These are phyloP conservation scores for Pseudachorutes palmiensis DNA, from an alignment of 1,140 invertebrate genomes.

Conservation along the genomic window DNA sequence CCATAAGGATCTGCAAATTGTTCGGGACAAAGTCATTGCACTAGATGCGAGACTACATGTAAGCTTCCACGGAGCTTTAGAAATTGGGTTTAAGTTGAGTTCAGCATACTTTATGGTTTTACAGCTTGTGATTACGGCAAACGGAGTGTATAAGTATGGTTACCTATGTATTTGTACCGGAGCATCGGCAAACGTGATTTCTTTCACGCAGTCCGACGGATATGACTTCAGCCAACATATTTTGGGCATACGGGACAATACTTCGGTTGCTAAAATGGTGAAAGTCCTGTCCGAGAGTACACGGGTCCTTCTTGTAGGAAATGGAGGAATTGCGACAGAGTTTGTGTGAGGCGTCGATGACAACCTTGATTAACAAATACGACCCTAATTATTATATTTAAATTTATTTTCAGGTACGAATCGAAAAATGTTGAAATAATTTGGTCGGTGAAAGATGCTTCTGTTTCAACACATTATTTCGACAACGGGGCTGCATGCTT, in stretches of 20 bases:
- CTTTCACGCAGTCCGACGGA: conserved; percentile 39
- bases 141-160: conserved; percentile 59
- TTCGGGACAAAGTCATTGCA: conserved; percentile 54
- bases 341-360: conserved; percentile 52
- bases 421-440: conserved; percentile 72
- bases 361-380: conserved; percentile 14
- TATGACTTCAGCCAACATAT: conserved; percentile 43
- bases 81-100: background rate
- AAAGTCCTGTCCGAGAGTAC: conserved; percentile 56
- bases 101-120: conserved; percentile 8
- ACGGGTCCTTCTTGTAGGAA: conserved; percentile 78
- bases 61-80: conserved; percentile 23
- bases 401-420: conserved; percentile 54
- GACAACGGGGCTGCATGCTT: conserved; percentile 94
- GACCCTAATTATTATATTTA: too few relatives aligned
- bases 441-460: conserved; percentile 89
- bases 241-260: conserved; percentile 88
- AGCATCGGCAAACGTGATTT: conserved; percentile 70
- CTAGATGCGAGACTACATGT: conserved; percentile 49
- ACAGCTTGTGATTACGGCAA: conserved; percentile 42
- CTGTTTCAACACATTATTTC: conserved; percentile 86
- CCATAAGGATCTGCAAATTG: conserved; percentile 53
- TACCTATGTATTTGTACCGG: conserved; percentile 87
- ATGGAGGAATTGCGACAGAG: conserved; percentile 97
- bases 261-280: conserved; percentile 77